These are phyloP conservation scores for Gryllus longicercus DNA, from an alignment of 2,888 invertebrate genomes.

Conservation along the genomic window DNA sequence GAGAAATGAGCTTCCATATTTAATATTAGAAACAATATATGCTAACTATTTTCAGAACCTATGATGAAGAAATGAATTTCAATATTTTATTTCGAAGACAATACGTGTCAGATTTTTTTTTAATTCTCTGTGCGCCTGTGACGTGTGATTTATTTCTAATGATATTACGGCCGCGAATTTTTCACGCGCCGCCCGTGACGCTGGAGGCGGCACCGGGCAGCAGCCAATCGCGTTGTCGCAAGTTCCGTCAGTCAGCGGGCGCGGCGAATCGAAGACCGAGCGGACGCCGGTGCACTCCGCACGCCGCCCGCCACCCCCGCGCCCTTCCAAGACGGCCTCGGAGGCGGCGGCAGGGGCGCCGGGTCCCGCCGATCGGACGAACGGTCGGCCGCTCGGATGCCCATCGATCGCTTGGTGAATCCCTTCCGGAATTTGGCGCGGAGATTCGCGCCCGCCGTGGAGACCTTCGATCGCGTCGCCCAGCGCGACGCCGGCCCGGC, in stretches of 20 bases:
- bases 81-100: constrained; percentile 17
- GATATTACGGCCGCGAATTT: constrained; percentile 10
- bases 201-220: neutral
- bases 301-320: neutral
- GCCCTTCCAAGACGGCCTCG: neutral
- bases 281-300: neutral
- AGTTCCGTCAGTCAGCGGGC: neutral
- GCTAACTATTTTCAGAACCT: neutral
- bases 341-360: neutral
- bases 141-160: constrained; percentile 17
- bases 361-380: neutral
- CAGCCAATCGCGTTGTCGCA: neutral
- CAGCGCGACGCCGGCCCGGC: neutral
- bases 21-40: constrained; percentile 5
- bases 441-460: neutral
- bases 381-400: neutral
- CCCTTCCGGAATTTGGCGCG: constrained; percentile 1
- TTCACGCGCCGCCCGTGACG: neutral
- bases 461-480: neutral
- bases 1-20: constrained; percentile 1
- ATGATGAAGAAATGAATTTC: constrained; percentile 17
- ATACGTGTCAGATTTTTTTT: neutral
- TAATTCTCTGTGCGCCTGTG: neutral
- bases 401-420: neutral
- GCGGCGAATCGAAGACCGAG: neutral